Evolutionary conservation across 2,113 vertebrate species (phyloP), one percentile per base, ranked within the genome.

Genomic region (Panurus biarmicus): DNA sequence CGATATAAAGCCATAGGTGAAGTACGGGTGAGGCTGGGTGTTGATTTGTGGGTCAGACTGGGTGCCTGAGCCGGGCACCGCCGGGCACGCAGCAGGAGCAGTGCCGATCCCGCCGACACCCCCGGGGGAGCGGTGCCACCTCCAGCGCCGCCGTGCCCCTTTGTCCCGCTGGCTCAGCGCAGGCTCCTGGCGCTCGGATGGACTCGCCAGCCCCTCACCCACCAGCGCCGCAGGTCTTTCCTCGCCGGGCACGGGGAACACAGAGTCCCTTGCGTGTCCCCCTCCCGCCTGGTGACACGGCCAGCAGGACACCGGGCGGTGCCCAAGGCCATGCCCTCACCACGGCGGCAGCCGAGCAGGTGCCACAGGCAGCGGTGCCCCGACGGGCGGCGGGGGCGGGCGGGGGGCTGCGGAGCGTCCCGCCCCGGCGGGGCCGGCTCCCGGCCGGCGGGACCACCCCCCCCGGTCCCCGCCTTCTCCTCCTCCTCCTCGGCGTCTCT

Each of bases 401-500:
- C 75, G 44, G 81, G 75, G 56, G 91, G 19, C 85, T 42, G 72
- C 45, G 31, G 22, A 73, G 62, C 11, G 40, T 79, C 65, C 70
- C 47, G 80, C 89, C 40, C 94, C 57, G 84, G 42, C 53, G 8
- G 86, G 71, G 96, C 94, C 92, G 92, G 89, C 91, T 73, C 66
- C 85, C 44, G 65, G 84, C 91, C 89, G 85, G 71, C 75, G 85
- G 91, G 65, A 90, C 95, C 73, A 87, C 71, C 51, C 85, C 18
- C 54, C 80, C 45, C 78, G 28, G 81, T 73, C 58, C 94, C 96
- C 95, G 85, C 36, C 89, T 87, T 89, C 84, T 85, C 83, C 83
- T 78, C 92, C 87, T 51, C 67, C 86, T 45, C 70, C 93, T 92
- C 89, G 75, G 87, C 85, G 88, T 95, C 94, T 95, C 96, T 96